A percentile compares a stretch with the other conserved stretches of the same genome.
Conservation (phyloP, 2,113 vertebrate species). For the Lichenostomus cassidix region DNA sequence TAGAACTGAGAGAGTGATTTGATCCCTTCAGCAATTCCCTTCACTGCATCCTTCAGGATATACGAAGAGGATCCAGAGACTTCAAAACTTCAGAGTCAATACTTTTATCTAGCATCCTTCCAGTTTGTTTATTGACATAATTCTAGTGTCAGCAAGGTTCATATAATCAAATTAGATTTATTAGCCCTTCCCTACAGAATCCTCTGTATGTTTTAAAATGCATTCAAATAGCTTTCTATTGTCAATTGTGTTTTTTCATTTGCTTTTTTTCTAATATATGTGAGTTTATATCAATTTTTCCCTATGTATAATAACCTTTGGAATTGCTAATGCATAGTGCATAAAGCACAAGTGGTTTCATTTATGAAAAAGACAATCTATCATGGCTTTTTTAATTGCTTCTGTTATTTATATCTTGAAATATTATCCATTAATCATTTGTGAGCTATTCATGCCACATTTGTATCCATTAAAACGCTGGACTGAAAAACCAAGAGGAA, state of each 20-base stretch:
- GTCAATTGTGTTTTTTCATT: not conserved
- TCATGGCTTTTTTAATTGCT: slow-evolving; percentile 50
- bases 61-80: not conserved
- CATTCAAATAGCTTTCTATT: not conserved
- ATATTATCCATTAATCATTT: slow-evolving; percentile 66
- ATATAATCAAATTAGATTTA: not conserved
- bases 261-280: not conserved
- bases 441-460: slow-evolving; percentile 57
- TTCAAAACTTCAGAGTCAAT: not conserved
- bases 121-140: not conserved
- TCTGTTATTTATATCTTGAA: slow-evolving; percentile 58
- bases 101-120: not conserved
- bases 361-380: slow-evolving; percentile 52
- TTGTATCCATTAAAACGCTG: slow-evolving; percentile 48
- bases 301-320: not conserved
- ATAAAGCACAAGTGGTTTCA: slow-evolving; percentile 23
- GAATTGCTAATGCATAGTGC: not conserved
- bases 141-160: not conserved
- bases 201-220: not conserved
- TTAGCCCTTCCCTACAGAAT: not conserved
- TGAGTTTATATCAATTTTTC: not conserved
- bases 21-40: not conserved
- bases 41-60: not conserved
- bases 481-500: not conserved
- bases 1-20: not conserved